Evolutionary conservation across 2,888 invertebrate species (phyloP), one percentile per base, ranked within the genome.

Genomic region (Chrysolina haemoptera): DNA sequence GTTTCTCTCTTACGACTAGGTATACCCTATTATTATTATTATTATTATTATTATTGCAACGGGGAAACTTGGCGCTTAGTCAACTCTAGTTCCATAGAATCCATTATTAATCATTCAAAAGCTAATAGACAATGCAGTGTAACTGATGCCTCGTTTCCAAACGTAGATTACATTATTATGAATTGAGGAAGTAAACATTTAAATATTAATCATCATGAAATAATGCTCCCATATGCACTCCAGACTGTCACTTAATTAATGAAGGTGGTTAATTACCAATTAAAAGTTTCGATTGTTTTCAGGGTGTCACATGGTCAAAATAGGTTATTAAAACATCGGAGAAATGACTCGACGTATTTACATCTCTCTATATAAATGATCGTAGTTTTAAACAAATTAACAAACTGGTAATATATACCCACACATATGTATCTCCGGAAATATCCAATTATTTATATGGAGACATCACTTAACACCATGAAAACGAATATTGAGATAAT

Each of bases 401-500:
- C 78, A 73, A 79, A 81, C 78, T 78, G 76, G 79, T 79, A 80
- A 80, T 78, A 77, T 71, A 78, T 79, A 80, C 78, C 78, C 81
- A 78, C 81, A 80, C 81, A 76, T 71, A 74, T 70, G 65, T 55
- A 67, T 71, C 68, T 80, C 81, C 84, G 84, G 84, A 84, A 81
- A 82, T 80, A 79, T 79, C 81, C 84, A 84, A 82, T 84, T 84
- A 84, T 82, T 82, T 81, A 82, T 82, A 83, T 82, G 83, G 83
- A 84, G 82, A 83, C 83, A 82, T 83, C 82, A 83, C 82, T 84
- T 84, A 83, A 82, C 85, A 84, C 84, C 73, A 71, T 74, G 71
- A 70, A 76, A 76, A 75, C 70, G 75, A 70, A 67, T 76, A 77
- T 76, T 55, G 64, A 59, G 68, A 74, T 76, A 78, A 78, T 78